Evolutionary conservation across 1,140 invertebrate genomes (phyloP).

Genomic region (Lepidurus packardi): DNA sequence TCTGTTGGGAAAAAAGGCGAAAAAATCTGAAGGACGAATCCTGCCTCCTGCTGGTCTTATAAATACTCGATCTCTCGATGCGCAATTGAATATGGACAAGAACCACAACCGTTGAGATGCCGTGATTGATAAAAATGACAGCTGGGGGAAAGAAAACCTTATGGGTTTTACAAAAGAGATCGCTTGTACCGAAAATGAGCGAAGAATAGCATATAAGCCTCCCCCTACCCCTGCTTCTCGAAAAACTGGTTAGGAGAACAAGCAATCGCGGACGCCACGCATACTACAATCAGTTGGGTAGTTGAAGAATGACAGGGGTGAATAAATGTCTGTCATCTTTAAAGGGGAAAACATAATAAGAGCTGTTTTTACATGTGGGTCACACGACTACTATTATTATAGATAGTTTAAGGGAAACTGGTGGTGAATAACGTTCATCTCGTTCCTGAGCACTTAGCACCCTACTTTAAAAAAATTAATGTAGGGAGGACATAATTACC

Average conservation of each 20-base stretch:
- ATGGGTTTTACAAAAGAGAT: not conserved
- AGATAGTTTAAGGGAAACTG: not conserved
- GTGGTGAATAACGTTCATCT: not conserved
- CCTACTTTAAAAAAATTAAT: not conserved
- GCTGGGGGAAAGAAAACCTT: not conserved
- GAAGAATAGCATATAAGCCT: not conserved
- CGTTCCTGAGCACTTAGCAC: not conserved
- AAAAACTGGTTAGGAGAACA: not conserved
- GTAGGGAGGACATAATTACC: not conserved
- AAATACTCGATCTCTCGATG: slow-evolving; percentile 2
- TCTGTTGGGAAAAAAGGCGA: not conserved
- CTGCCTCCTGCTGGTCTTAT: slow-evolving; percentile 4
- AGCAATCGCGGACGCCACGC: not conserved
- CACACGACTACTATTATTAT: not conserved
- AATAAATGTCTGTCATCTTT: not conserved
- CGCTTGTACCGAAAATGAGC: not conserved
- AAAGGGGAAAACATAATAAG: not conserved
- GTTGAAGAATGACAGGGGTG: not conserved
- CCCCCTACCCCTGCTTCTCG: not conserved
- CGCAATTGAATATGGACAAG: slow-evolving; percentile 15
- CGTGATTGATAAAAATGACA: slow-evolving; percentile 22
- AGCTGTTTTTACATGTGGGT: not conserved
- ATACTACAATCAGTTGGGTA: not conserved
- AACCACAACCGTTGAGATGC: slow-evolving; percentile 14
- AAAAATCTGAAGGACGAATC: slow-evolving; percentile 4